Evolutionary conservation across 1,140 invertebrate genomes (phyloP).

Genomic region (Calliopsis andreniformis): DNA sequence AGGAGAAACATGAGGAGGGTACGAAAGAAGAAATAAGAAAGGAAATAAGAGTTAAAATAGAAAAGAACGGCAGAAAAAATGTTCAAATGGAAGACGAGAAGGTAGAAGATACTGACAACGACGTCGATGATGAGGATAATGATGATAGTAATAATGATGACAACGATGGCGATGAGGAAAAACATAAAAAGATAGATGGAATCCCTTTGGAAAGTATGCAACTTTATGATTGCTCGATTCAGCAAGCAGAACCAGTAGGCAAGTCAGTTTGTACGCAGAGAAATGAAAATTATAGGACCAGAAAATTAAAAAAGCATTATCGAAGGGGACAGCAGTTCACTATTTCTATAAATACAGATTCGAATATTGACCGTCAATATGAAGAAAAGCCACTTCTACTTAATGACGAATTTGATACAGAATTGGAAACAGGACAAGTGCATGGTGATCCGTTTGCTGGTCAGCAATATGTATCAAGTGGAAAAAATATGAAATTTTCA

Average conservation of each 20-base stretch:
- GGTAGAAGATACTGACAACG: not conserved
- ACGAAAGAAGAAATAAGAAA: too few species aligned
- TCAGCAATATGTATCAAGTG: conserved; percentile 72
- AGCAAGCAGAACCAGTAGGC: conserved; percentile 83
- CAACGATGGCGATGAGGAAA: conserved; percentile 69
- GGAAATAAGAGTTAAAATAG: too few species aligned
- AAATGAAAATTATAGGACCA: conserved; percentile 82
- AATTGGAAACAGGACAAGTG: conserved; percentile 77
- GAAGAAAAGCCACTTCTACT: conserved; percentile 89
- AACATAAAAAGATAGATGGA: conserved; percentile 80
- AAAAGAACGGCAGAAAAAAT: too few species aligned
- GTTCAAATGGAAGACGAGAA: too few species aligned
- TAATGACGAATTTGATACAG: conserved; percentile 90
- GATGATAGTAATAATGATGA: not conserved
- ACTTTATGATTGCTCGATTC: conserved; percentile 86
- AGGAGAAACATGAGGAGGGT: not conserved
- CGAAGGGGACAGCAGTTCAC: conserved; percentile 50
- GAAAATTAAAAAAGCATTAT: conserved; percentile 55
- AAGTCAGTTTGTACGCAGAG: conserved; percentile 77
- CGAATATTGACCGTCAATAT: conserved; percentile 88
- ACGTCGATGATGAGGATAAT: not conserved
- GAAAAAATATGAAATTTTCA: too few species aligned
- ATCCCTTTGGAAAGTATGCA: conserved; percentile 86
- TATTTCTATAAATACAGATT: conserved; percentile 68
- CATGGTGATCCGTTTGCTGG: conserved; percentile 79